Evolutionary conservation across 35 echinoderm and acorn worm genomes (phyloP), one percentile per base, ranked within the genome.

Genomic region (Acanthaster planci): DNA sequence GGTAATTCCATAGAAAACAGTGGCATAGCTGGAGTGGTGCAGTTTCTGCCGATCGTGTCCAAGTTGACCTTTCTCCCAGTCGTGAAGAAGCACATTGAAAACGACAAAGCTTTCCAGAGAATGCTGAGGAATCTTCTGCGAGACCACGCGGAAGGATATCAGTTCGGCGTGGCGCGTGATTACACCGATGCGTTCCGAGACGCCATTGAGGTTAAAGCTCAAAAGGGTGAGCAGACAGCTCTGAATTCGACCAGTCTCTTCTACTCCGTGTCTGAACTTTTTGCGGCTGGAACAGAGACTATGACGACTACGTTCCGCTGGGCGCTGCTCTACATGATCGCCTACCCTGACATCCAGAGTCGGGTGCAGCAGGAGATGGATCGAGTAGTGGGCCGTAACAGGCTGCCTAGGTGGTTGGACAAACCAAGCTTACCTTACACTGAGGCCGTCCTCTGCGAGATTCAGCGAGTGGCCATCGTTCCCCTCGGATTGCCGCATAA

Each of bases 201-300:
- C 40, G 75, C 77, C 39, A 85, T 85, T 2, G 64, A 55, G 39
- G 59, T 77, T 51, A 84, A 77, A n/a, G 21, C 18, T 12, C 19
- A 59, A 64, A 67, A 8, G 44, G 44, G 37, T 14, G 50, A 7
- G 7, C 27, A 29, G 23, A 83, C 17, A 8, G 1, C 19, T 30
- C 21, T 56, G 23, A 83, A 58, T 17, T 36, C 79, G 35, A 40
- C 82, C 37, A 88, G 82, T 54, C 59, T 82, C 81, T 39, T 80
- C 78, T 39, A 32, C 72, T 85, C 81, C 6, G 78, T 79, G 55
- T 68, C 54, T 34, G 76, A 90, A 10, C 30, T 90, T 2, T 90
- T 90, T 37, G 40, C 22, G 1, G 89, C 76, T 55, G 89, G 89
- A 72, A 85, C 68, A 8, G 89, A 90, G 42, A 90, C 89, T 21